Percentiles rank a stretch among this genome's conserved stretches.
Conservation (phyloP, 2,797 vertebrate species). For the Falco cherrug region DNA sequence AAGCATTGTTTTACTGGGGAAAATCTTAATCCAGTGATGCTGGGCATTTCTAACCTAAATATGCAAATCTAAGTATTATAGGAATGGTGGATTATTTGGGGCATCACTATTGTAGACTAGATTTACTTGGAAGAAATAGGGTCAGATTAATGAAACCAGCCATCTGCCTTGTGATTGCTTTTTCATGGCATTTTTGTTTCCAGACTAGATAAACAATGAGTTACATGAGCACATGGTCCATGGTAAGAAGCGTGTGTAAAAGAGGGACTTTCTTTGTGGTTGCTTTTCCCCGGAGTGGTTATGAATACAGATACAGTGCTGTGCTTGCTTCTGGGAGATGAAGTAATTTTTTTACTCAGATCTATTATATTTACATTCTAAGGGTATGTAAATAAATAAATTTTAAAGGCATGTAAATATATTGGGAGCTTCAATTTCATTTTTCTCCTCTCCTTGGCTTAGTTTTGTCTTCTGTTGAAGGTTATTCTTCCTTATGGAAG, state of each 20-base stretch:
- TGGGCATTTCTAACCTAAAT: slow-evolving; percentile 59
- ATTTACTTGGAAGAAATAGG: slow-evolving; percentile 68
- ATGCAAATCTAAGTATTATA: slow-evolving; percentile 66
- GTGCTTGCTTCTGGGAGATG: slow-evolving; percentile 10
- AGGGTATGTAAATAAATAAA: slow-evolving; percentile 11
- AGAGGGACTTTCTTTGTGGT: slow-evolving; percentile 4
- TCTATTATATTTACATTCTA: slow-evolving; percentile 43
- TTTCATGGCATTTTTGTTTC: slow-evolving; percentile 37
- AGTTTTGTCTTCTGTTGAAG: slow-evolving; percentile 62
- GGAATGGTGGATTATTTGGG: slow-evolving; percentile 61
- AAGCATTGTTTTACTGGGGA: background rate
- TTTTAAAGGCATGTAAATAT: slow-evolving; percentile 30
- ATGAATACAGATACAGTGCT: background rate
- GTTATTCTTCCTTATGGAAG: slow-evolving; percentile 69
- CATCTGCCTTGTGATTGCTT: slow-evolving; percentile 66
- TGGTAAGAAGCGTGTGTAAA: slow-evolving; percentile 17
- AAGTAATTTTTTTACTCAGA: slow-evolving; percentile 13
- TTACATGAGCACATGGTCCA: slow-evolving; percentile 14
- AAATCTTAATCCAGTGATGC: slow-evolving; percentile 5
- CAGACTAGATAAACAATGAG: slow-evolving; percentile 47
- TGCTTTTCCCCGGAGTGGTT: slow-evolving; percentile 19
- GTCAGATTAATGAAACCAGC: slow-evolving; percentile 70
- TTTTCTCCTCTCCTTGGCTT: slow-evolving; percentile 1
- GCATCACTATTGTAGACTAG: slow-evolving; percentile 44
- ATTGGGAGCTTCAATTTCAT: background rate